phyloP scores from a whole-genome alignment of 2,797 vertebrate genomes.

The Knipowitschia caucasica region DNA sequence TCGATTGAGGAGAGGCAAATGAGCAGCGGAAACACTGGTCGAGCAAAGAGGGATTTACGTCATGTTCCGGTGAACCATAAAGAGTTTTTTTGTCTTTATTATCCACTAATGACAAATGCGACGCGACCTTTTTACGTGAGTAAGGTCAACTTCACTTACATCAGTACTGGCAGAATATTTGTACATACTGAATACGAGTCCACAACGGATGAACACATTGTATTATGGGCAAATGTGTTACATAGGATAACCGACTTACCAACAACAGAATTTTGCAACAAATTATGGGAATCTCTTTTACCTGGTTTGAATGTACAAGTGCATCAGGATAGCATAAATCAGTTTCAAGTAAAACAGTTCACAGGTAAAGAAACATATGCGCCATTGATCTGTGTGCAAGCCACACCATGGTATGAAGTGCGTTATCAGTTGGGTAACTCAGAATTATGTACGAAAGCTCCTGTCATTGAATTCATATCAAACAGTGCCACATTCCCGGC shows the following conservation, averaged over 20 bases:
- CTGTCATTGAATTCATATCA: neutral
- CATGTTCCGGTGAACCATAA: neutral
- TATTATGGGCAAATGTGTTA: neutral
- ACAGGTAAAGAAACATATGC: neutral
- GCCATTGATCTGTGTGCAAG: too few species aligned
- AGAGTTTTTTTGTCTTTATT: neutral
- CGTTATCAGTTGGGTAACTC: neutral
- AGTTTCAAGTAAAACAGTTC: neutral
- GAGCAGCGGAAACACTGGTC: too few species aligned
- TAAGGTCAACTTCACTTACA: neutral
- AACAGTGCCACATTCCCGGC: neutral
- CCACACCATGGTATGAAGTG: neutral
- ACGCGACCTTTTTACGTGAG: neutral
- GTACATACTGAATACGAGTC: neutral
- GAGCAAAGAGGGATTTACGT: neutral
- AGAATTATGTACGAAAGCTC: neutral
- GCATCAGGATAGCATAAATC: neutral
- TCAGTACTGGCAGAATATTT: neutral
- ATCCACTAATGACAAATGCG: neutral
- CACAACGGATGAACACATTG: neutral
- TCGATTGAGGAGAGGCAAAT: neutral
- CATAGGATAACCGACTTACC: neutral
- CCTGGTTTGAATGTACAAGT: neutral
- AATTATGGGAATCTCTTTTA: neutral
- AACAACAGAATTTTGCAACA: neutral